Evolutionary conservation across 2,113 vertebrate genomes (phyloP).

Genomic region (Campylomormyrus tamandua): DNA sequence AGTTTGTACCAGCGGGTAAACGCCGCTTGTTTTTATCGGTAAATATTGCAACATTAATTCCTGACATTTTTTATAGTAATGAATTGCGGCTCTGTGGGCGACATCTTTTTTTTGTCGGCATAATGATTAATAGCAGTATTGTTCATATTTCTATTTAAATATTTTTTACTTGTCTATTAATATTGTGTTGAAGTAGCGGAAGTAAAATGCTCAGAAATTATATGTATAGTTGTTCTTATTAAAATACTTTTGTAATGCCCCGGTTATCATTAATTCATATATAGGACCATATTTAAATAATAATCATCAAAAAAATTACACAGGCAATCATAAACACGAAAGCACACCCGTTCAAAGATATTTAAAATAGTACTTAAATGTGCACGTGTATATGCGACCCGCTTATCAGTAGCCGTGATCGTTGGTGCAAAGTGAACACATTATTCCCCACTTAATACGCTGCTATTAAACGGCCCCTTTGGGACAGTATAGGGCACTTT

Average conservation of each 20-base stretch:
- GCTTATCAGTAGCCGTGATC: conserved; percentile 40
- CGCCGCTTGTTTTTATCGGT: neutral
- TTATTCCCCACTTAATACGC: conserved; percentile 49
- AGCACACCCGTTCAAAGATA: neutral
- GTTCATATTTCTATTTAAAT: neutral
- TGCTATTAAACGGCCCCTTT: conserved; percentile 43
- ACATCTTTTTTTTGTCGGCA: neutral
- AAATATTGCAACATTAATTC: neutral
- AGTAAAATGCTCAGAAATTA: neutral
- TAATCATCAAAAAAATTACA: neutral
- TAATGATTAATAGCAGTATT: neutral
- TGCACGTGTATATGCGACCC: conserved; percentile 37
- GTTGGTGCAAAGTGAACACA: conserved; percentile 48
- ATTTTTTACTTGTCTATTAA: neutral
- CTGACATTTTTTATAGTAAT: neutral
- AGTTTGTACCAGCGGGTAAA: neutral
- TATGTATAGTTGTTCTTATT: neutral
- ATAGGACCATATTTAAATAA: neutral
- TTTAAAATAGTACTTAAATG: neutral
- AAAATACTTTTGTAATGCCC: neutral
- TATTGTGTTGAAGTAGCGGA: neutral
- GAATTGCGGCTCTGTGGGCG: neutral
- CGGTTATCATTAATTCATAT: neutral
- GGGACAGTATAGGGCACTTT: conserved; percentile 44
- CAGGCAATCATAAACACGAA: neutral